These are phyloP conservation scores for Drosophila sturtevanti DNA, from an alignment of 1,140 invertebrate species.

Conservation along the genomic window DNA sequence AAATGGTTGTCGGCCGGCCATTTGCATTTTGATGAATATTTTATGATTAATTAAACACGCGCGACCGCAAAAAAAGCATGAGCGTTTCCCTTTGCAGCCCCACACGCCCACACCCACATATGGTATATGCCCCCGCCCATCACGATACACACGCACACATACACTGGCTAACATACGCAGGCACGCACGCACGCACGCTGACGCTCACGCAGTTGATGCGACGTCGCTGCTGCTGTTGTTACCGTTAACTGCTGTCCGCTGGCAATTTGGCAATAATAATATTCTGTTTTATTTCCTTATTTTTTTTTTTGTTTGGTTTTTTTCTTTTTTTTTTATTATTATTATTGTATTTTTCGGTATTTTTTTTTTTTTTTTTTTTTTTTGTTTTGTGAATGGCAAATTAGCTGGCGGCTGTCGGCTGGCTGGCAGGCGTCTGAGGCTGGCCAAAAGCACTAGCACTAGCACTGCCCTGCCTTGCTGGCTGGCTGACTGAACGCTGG, in stretches of 20 bases:
- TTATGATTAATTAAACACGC: slow-evolving; percentile 80
- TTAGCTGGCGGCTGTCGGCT: slow-evolving; percentile 41
- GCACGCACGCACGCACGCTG: slow-evolving; percentile 23
- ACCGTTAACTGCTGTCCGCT: slow-evolving; percentile 22
- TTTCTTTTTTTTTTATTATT: background rate
- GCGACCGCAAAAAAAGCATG: slow-evolving; percentile 51
- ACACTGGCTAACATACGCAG: slow-evolving; percentile 29
- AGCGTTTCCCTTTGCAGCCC: slow-evolving; percentile 12
- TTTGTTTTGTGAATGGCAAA: slow-evolving; percentile 54
- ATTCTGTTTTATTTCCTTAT: slow-evolving; percentile 19
- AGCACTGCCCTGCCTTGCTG: slow-evolving; percentile 44
- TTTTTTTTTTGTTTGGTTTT: slow-evolving; percentile 30
- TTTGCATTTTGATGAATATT: slow-evolving; percentile 59
- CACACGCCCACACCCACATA: slow-evolving; percentile 21
- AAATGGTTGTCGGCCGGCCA: slow-evolving; percentile 37
- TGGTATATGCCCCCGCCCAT: slow-evolving; percentile 4
- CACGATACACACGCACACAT: slow-evolving; percentile 18
- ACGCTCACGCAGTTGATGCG: slow-evolving; percentile 36
- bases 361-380: slow-evolving; percentile 19
- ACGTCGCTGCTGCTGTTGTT: slow-evolving; percentile 27
- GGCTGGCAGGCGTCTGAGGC: slow-evolving; percentile 35
- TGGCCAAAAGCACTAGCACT: slow-evolving; percentile 14
- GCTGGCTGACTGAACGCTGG: slow-evolving; percentile 31
- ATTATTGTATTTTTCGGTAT: slow-evolving; percentile 14
- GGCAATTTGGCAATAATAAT: slow-evolving; percentile 51